Conservation (phyloP, 2,113 vertebrate genomes). For the Rhea americana region DNA sequence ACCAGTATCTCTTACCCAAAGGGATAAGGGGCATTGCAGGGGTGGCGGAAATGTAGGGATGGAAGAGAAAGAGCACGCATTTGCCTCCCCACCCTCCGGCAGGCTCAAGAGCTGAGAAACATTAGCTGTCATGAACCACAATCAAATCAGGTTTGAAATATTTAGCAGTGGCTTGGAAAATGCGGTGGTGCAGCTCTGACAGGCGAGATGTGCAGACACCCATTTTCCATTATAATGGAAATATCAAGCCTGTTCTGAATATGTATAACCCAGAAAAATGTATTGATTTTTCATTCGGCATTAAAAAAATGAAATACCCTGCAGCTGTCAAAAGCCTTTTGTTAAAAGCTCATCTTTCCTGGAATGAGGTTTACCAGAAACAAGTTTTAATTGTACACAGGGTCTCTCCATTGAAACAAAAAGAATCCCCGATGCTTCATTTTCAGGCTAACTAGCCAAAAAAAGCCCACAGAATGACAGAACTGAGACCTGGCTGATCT, state of each 20-base stretch:
- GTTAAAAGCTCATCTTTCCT: conserved; percentile 98
- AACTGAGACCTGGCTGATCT: background rate
- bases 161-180: conserved; percentile 99
- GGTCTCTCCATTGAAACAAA: conserved; percentile 75
- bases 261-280: conserved; percentile 97
- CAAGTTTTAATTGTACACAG: conserved; percentile 95
- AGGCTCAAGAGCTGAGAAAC: conserved; percentile 80
- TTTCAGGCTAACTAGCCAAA: conserved; percentile 47
- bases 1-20: conserved; percentile 4
- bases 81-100: conserved; percentile 68
- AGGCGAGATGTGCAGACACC: conserved; percentile 87
- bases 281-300: conserved; percentile 99
- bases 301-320: conserved; percentile 93
- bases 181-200: conserved; percentile 92
- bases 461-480: background rate
- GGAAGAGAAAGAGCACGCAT: conserved; percentile 38
- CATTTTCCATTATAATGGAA: conserved; percentile 92
- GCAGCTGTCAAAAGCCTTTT: conserved; percentile 98
- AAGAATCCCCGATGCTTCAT: background rate
- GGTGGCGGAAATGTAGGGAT: conserved; percentile 26
- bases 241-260: conserved; percentile 92
- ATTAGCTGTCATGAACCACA: conserved; percentile 93
- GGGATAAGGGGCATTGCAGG: conserved; percentile 59
- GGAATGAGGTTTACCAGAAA: conserved; percentile 89
- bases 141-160: conserved; percentile 98